phyloP scores from a whole-genome alignment of 2,888 invertebrate species.

The Meliscaeva auricollis region DNA sequence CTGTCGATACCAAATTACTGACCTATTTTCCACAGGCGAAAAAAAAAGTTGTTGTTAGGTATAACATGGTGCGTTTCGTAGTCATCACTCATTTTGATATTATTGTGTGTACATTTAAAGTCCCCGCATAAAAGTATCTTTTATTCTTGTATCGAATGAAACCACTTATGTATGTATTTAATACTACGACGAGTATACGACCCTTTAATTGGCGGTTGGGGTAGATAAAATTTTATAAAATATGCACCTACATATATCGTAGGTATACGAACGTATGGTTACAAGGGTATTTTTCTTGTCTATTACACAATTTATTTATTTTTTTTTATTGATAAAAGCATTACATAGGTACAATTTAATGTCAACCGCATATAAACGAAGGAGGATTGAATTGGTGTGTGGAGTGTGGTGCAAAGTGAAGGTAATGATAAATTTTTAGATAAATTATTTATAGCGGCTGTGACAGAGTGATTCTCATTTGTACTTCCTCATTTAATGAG shows the following conservation, averaged over 20 bases:
- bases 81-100: conserved; percentile 14
- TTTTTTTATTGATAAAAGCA: conserved; percentile 36
- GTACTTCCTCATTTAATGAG: conserved; percentile 56
- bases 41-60: too few species aligned
- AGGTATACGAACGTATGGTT: neutral
- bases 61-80: conserved; percentile 16
- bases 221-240: neutral
- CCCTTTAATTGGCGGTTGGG: conserved; percentile 3
- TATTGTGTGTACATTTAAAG: conserved; percentile 22
- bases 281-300: conserved; percentile 66
- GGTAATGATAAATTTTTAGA: conserved; percentile 41
- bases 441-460: conserved; percentile 41
- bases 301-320: conserved; percentile 61
- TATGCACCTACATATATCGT: neutral
- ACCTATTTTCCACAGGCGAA: neutral
- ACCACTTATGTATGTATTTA: neutral
- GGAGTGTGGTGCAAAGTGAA: neutral
- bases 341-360: neutral
- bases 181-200: neutral
- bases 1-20: neutral
- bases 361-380: conserved; percentile 1
- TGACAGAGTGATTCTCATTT: conserved; percentile 33
- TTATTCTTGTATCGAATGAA: neutral
- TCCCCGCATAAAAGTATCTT: conserved; percentile 38
- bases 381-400: neutral